Evolutionary conservation across 1,140 invertebrate species (phyloP), one percentile per base, ranked within the genome.

Genomic region (Zaprionus ornatus): DNA sequence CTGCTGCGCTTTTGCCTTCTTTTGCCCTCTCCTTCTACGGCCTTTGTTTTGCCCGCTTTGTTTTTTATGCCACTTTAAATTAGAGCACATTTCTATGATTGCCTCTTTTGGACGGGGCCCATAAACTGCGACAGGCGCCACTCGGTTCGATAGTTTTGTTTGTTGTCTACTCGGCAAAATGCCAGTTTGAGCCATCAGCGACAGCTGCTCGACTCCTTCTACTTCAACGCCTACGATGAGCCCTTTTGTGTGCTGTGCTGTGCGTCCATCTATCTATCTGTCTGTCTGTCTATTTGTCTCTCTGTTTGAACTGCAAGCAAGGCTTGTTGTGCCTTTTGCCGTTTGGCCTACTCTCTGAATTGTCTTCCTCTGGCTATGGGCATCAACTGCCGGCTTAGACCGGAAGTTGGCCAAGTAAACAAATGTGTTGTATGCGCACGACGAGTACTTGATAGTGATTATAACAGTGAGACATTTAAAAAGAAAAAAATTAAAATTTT

Each of bases 1-100:
- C 84, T 84, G 84, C 69, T 88, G 56, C 68, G 48, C 64, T 70
- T 82, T 62, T 61, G 55, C 62, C 35, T 23, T 3, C 64, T 66
- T 66, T 48, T 61, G 48, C 50, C 10, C 17, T 23, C 62, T 66
- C 62, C 5, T 40, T 15, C 37, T 63, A 62, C 57, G 54, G 23
- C 40, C 25, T 59, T 64, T 68, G 67, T 70, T 75, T 32, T 69
- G 37, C 70, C 55, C 79, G 64, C 17, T 57, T 42, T 50, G 32
- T 55, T 69, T 71, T 83, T 77, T 77, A 66, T 88, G 79, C 68
- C 76, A 74, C 74, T 90, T 88, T 88, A 88, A 88, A 88, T 88
- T 88, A 88, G 85, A 88, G 77, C 84, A 88, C 84, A 88, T 88
- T 90, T 88, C 78, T 85, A 66, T 81, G 86, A 88, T 88, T 88